A percentile compares a stretch with the other conserved stretches of the same genome.
Conservation (phyloP, 2,113 vertebrate genomes). For the Notechis scutatus region DNA sequence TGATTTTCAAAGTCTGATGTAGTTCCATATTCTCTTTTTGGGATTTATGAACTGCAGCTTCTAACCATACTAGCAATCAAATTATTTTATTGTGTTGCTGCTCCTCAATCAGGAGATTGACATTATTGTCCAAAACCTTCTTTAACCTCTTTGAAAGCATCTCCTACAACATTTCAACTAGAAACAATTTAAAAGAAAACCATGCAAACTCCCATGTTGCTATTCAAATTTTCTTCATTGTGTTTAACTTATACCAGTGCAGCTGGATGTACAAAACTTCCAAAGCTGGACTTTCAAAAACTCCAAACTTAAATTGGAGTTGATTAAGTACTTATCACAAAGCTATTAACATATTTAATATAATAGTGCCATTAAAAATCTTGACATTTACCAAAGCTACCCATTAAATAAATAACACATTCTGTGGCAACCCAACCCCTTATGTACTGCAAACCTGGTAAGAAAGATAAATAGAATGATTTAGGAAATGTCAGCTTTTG, state of each 20-base stretch:
- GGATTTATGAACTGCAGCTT: not conserved
- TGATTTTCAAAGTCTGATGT: not conserved
- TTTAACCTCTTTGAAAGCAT: not conserved
- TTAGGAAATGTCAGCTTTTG: not conserved
- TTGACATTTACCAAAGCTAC: not conserved
- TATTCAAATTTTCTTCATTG: not conserved
- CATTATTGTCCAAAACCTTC: not conserved
- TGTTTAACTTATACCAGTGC: not conserved
- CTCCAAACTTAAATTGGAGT: constrained; percentile 10
- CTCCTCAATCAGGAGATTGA: not conserved
- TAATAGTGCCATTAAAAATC: constrained; percentile 13
- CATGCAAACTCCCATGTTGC: not conserved
- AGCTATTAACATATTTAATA: constrained; percentile 12
- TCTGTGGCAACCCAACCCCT: not conserved
- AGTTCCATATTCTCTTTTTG: not conserved
- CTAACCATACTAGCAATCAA: not conserved
- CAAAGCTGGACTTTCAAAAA: not conserved
- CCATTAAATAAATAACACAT: constrained; percentile 9
- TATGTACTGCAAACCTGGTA: constrained; percentile 8
- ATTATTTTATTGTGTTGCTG: not conserved
- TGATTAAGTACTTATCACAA: not conserved
- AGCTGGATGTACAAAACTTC: constrained; percentile 17
- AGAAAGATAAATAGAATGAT: not conserved
- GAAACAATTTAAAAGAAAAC: not conserved
- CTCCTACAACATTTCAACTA: not conserved